A percentile compares a stretch with the other conserved stretches of the same genome.
These are phyloP conservation scores for Oscheius sp. DNA, from an alignment of 2,888 invertebrate species.

Conservation along the genomic window DNA sequence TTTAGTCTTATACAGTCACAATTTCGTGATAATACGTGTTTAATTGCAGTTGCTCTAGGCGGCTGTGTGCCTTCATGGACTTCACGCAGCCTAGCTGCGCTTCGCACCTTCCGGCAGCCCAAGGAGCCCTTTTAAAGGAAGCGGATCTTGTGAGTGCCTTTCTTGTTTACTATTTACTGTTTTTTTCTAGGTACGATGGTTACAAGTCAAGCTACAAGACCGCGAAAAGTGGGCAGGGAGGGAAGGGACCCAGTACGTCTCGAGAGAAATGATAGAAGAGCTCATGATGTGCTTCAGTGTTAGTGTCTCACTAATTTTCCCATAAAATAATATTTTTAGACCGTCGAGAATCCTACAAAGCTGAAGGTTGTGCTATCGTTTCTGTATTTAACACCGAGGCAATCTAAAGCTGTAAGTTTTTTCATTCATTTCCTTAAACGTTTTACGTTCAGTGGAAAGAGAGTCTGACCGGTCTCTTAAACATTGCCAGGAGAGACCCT, in stretches of 20 bases:
- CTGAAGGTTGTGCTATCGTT: constrained; percentile 58
- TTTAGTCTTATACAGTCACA: constrained; percentile 3
- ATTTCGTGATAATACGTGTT: background rate
- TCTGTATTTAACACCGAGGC: constrained; percentile 51
- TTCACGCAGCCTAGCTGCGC: constrained; percentile 30
- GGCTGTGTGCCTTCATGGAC: constrained; percentile 6
- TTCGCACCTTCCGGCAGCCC: constrained; percentile 24
- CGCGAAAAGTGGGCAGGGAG: constrained; percentile 56
- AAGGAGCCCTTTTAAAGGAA: constrained; percentile 25
- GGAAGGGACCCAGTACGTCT: constrained; percentile 49
- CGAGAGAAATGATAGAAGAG: constrained; percentile 58
- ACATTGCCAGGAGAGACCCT: constrained; percentile 53
- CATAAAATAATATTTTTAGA: constrained; percentile 25
- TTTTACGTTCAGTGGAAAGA: constrained; percentile 51
- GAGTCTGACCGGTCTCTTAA: constrained; percentile 49
- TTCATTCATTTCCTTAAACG: background rate
- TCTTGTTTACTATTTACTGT: background rate
- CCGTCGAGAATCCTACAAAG: constrained; percentile 53
- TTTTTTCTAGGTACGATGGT: constrained; percentile 47
- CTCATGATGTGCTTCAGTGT: constrained; percentile 61
- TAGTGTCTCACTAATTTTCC: background rate
- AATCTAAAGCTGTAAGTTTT: constrained; percentile 33
- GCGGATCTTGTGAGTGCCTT: constrained; percentile 10
- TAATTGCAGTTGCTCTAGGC: constrained; percentile 1
- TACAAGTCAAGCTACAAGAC: constrained; percentile 59